Percentiles rank a stretch among this genome's conserved stretches.
Evolutionary conservation across 2,888 invertebrate species (phyloP).

Genomic region (Rotaria magnacalcarata): DNA sequence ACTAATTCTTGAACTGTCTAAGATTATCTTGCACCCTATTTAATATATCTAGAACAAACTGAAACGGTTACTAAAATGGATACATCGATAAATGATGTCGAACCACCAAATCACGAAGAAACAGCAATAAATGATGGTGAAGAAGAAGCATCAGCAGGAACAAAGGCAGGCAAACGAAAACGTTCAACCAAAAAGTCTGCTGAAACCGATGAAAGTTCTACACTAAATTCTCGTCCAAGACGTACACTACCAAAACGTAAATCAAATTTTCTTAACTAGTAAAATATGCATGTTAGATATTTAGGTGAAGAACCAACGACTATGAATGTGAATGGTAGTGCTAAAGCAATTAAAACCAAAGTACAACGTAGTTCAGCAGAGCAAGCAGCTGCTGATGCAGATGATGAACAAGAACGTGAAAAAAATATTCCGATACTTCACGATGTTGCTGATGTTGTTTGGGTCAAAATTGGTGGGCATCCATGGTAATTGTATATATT

Average conservation of each 20-base stretch:
- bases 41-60: neutral
- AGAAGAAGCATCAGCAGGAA: neutral
- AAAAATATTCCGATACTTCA: neutral
- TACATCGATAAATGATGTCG: neutral
- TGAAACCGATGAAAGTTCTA: neutral
- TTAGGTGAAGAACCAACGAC: neutral
- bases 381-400: neutral
- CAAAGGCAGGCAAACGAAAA: neutral
- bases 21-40: too few species aligned
- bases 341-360: neutral
- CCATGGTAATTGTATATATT: neutral
- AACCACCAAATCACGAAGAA: neutral
- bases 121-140: neutral
- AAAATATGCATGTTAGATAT: neutral
- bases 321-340: neutral
- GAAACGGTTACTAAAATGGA: neutral
- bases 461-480: neutral
- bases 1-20: too few species aligned
- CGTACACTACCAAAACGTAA: slow-evolving; percentile 22
- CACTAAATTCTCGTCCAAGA: neutral
- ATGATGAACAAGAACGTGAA: slow-evolving; percentile 6
- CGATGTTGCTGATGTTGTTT: slow-evolving; percentile 28
- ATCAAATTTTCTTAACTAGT: neutral
- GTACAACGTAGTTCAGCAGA: neutral
- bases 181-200: neutral